Conservation (phyloP, 2,888 invertebrate species). For the Mechanitis messenoides region DNA sequence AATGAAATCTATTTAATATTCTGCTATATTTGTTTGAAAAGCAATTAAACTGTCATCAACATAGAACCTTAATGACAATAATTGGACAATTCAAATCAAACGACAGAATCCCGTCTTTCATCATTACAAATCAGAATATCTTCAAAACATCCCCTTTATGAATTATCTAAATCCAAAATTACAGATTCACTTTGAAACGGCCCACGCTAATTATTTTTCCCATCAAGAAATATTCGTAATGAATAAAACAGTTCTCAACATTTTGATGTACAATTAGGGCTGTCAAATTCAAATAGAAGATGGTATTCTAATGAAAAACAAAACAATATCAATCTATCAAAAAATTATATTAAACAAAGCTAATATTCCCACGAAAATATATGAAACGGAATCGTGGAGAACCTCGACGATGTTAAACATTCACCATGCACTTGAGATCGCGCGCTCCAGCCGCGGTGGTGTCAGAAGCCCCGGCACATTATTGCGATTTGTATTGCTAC, state of each 20-base stretch:
- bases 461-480: slow-evolving; percentile 32
- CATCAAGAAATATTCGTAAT: slow-evolving; percentile 32
- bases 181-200: slow-evolving; percentile 41
- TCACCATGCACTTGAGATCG: slow-evolving; percentile 10
- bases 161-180: slow-evolving; percentile 32
- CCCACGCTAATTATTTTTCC: slow-evolving; percentile 32
- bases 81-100: slow-evolving; percentile 22
- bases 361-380: slow-evolving; percentile 3
- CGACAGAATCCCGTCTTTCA: slow-evolving; percentile 11
- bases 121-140: slow-evolving; percentile 17
- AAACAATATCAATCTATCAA: not conserved
- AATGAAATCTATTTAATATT: too few relatives aligned
- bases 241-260: slow-evolving; percentile 46
- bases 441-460: slow-evolving; percentile 12
- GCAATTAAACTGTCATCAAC: slow-evolving; percentile 1
- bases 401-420: slow-evolving; percentile 11
- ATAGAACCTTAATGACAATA: slow-evolving; percentile 2
- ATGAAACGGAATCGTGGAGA: not conserved
- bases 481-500: slow-evolving; percentile 59
- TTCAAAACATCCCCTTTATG: slow-evolving; percentile 21
- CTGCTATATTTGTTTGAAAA: not conserved
- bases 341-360: not conserved
- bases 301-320: not conserved
- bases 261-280: slow-evolving; percentile 53
- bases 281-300: slow-evolving; percentile 2